Evolutionary conservation across 2,888 invertebrate species (phyloP), one percentile per base, ranked within the genome.

Genomic region (Watsonalla cultraria): DNA sequence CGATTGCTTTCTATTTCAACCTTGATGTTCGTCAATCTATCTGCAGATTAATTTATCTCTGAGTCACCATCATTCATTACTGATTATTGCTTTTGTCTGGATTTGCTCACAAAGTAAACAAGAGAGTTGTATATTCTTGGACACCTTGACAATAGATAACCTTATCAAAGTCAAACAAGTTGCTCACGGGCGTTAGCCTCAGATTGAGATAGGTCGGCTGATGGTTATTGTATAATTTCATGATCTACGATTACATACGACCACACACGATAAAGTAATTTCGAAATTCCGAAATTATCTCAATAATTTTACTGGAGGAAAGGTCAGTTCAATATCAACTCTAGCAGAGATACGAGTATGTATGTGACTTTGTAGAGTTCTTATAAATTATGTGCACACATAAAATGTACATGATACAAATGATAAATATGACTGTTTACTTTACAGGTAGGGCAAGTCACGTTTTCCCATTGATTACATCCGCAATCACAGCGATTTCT

Each of bases 201-300:
- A 52, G 53, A 58, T 70, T 70, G 67, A 61, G 69, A 68, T 60
- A 69, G 69, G 72, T 62, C 63, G 52, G 49, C 54, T 7, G 11
- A 11, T 11, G 5, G 11, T 11, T 8, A 42, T 11, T 11, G 24
- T 24, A 24, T 24, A 24, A 24, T 24, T 24, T 24, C 24, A 24
- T 24, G 4, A 24, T 24, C 24, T 24, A 24, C 4, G 24, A 24
- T 24, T 24, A 24, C n/a, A n/a, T n/a, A n/a, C 24, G 24, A 24
- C 4, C 24, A 24, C 24, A 24, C 24, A 24, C 4, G 24, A 24
- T 24, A 37, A 37, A 37, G 37, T 37, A 1, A 37, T 37, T 24
- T 24, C 24, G 4, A 24, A 24, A 2, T 24, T 24, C 4, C 24
- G 24, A 4, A 8, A 5, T 37, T 37, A 9, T 37, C 7, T 7